Percentiles rank a stretch among this genome's conserved stretches.
Evolutionary conservation across 1,140 invertebrate species (phyloP).

Genomic region (Propsilocerus akamusi): DNA sequence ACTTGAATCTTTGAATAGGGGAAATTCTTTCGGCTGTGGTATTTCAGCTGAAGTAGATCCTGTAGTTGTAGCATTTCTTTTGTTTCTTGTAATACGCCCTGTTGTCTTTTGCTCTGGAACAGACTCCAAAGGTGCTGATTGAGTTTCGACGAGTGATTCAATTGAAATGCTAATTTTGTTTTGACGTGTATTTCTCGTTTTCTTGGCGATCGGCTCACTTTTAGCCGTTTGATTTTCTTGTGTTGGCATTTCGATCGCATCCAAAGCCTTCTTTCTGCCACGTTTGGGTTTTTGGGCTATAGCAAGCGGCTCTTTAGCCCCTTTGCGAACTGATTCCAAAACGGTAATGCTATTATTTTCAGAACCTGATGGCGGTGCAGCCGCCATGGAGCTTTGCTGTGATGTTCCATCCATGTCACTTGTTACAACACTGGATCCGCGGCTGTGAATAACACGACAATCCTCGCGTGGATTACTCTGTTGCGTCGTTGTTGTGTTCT

Average conservation of each 20-base stretch:
- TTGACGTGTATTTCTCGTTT: slow-evolving; percentile 4
- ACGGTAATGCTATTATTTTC: slow-evolving; percentile 12
- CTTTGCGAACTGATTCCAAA: slow-evolving; percentile 22
- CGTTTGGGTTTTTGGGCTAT: neutral
- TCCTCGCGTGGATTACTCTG: slow-evolving; percentile 16
- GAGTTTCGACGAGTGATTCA: neutral
- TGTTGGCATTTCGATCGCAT: neutral
- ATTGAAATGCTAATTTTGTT: neutral
- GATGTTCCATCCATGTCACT: slow-evolving; percentile 20
- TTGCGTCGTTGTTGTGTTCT: slow-evolving; percentile 20
- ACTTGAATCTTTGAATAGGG: neutral
- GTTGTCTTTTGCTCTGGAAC: slow-evolving; percentile 6
- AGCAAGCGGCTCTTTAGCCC: slow-evolving; percentile 6
- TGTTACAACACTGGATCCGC: slow-evolving; percentile 21
- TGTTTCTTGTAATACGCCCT: slow-evolving; percentile 5
- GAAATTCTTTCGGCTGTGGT: neutral
- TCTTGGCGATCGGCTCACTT: slow-evolving; percentile 7
- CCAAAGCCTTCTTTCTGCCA: neutral
- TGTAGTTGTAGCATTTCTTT: slow-evolving; percentile 6
- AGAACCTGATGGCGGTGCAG: slow-evolving; percentile 17
- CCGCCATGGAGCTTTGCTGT: slow-evolving; percentile 22
- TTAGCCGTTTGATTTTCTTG: slow-evolving; percentile 8
- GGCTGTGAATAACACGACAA: slow-evolving; percentile 20
- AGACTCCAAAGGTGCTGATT: neutral
- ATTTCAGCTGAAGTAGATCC: slow-evolving; percentile 5